phyloP scores from a whole-genome alignment of 53 echinoderm and acorn worm genomes.

The Antedon mediterranea region DNA sequence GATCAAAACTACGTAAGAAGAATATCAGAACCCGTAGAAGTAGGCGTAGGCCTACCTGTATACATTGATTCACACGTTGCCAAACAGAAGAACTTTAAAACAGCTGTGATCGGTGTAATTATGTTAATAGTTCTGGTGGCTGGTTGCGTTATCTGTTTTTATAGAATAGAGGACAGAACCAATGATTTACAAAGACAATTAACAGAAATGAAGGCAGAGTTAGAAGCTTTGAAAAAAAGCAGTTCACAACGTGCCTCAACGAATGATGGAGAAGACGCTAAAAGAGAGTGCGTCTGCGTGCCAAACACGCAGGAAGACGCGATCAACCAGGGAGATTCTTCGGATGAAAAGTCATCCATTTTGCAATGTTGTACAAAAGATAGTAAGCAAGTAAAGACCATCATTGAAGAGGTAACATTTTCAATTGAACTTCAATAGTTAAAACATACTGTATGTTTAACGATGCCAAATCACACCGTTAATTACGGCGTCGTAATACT shows the following conservation, averaged over 20 bases:
- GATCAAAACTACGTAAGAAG: not conserved
- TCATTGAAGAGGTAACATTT: not conserved
- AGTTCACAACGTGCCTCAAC: not conserved
- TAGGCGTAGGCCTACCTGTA: too few species aligned
- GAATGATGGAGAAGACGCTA: too few species aligned
- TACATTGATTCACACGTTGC: not conserved
- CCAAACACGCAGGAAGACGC: too few species aligned
- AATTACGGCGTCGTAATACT: too few species aligned
- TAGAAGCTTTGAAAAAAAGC: not conserved
- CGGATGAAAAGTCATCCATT: not conserved
- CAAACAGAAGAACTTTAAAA: not conserved
- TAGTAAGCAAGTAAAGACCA: not conserved
- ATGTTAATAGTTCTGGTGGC: not conserved
- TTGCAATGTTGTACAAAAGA: not conserved
- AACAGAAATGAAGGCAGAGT: not conserved
- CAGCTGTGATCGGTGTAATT: not conserved
- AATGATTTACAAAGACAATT: not conserved
- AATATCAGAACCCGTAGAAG: not conserved
- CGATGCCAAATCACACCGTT: too few species aligned
- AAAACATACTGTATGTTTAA: too few species aligned
- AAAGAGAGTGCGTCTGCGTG: too few species aligned
- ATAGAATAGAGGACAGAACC: not conserved
- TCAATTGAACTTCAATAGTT: too few species aligned
- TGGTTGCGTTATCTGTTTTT: not conserved
- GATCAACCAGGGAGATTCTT: too few species aligned